Evolutionary conservation across 1,140 invertebrate species (phyloP), one percentile per base, ranked within the genome.

Genomic region (Drosophila nikananu): DNA sequence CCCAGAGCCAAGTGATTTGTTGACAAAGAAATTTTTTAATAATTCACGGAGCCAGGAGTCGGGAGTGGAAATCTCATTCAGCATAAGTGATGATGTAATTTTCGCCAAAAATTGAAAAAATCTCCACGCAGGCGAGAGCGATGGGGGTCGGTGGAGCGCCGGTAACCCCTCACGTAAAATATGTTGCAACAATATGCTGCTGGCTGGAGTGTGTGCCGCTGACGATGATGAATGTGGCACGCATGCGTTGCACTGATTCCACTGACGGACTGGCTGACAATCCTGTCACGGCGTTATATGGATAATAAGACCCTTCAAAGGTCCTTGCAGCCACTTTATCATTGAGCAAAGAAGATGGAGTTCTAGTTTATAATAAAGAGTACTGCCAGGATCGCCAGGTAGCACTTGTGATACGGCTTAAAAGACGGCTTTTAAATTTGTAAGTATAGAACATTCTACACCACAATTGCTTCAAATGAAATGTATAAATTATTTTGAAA

Each of bases 1-100:
- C 23, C 42, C 46, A 62, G 58, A 61, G 64, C 77, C 74, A 90
- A 89, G 86, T 89, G 84, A 89, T 89, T 89, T 89, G 84, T 89
- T 89, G 84, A 89, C 84, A 89, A 89, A 89, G 84, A 89, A 89
- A 89, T 89, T 89, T 89, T 89, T 89, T 89, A 89, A 89, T 89
- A 89, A 89, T 89, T 89, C 84, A 89, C 86, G 65, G 19, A 71
- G 76, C 52, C 52, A 70, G 63, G 49, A 37, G 19, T 17, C 32
- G 25, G 49, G 57, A 71, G 51, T 42, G 54, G 71, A 54, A 83
- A 72, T 83, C 77, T 83, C 84, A 84, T 90, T 89, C 84, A 79
- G 86, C 81, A 89, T 89, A 89, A 89, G 81, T 90, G 86, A 89
- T 89, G 84, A 89, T 89, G 84, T 89, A 89, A 89, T 89, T 89